phyloP scores from a whole-genome alignment of 2,113 vertebrate genomes.

The Psettodes erumei region DNA sequence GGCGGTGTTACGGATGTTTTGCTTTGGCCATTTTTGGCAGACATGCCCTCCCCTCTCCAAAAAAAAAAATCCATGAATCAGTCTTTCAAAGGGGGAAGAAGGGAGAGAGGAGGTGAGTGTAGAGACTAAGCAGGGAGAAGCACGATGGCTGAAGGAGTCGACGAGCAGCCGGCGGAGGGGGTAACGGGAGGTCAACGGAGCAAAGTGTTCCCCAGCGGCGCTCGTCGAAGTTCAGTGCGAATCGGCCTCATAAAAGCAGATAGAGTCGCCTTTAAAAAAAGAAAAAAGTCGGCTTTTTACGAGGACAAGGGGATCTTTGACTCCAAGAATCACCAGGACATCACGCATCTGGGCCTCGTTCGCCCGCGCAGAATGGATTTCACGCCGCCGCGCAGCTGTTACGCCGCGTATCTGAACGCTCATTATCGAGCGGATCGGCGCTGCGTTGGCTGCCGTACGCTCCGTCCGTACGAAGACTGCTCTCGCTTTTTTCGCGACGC shows the following conservation, averaged over 20 bases:
- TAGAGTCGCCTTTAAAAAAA: slow-evolving; percentile 18
- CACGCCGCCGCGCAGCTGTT: slow-evolving; percentile 40
- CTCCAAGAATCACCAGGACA: slow-evolving; percentile 17
- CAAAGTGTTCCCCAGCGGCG: slow-evolving; percentile 6
- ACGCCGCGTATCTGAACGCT: slow-evolving; percentile 10
- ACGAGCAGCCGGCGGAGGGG: background rate
- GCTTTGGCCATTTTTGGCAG: background rate
- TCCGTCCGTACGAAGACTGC: background rate
- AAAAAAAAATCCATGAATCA: background rate
- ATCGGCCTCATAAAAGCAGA: slow-evolving; percentile 24
- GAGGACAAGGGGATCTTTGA: slow-evolving; percentile 56
- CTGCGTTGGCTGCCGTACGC: background rate
- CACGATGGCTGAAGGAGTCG: background rate
- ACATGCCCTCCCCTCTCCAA: background rate
- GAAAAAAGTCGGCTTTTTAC: background rate
- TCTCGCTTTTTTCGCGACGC: background rate
- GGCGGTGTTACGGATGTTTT: background rate
- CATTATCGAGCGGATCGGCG: background rate
- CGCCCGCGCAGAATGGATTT: slow-evolving; percentile 54
- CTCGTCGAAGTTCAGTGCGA: background rate
- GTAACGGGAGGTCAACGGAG: slow-evolving; percentile 17
- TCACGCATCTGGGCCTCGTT: slow-evolving; percentile 16
- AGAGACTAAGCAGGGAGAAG: background rate
- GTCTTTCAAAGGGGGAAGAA: background rate
- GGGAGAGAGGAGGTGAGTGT: background rate